Conservation (phyloP, 92 coral and sea anemone genomes). For the Umimayanthus kanabou region DNA sequence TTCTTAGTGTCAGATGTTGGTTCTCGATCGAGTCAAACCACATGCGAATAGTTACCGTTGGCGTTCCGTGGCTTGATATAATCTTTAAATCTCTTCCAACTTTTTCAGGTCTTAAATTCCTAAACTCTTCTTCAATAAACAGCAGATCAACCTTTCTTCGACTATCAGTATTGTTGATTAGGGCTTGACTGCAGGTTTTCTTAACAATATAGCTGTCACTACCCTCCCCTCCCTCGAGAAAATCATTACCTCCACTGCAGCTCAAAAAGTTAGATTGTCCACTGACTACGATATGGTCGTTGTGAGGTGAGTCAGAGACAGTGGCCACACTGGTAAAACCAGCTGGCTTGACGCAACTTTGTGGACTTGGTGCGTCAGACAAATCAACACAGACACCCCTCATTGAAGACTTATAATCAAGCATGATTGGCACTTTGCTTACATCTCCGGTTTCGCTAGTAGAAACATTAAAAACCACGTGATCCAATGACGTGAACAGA, state of each 20-base stretch:
- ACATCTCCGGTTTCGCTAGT: neutral
- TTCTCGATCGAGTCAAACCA: slow-evolving; percentile 40
- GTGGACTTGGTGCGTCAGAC: neutral
- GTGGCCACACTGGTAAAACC: slow-evolving; percentile 39
- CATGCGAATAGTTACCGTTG: too few relatives aligned
- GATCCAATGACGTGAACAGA: too few relatives aligned
- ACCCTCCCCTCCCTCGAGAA: slow-evolving; percentile 45
- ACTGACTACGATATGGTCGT: slow-evolving; percentile 43
- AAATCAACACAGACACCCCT: slow-evolving; percentile 47
- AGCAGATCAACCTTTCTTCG: too few relatives aligned
- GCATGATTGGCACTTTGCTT: slow-evolving; percentile 48
- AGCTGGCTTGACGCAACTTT: too few relatives aligned
- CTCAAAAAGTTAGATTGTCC: slow-evolving; percentile 56
- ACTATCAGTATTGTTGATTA: too few relatives aligned
- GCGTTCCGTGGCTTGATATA: too few relatives aligned
- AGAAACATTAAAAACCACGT: too few relatives aligned
- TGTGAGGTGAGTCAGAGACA: slow-evolving; percentile 42
- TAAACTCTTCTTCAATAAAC: too few relatives aligned
- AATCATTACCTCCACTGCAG: slow-evolving; percentile 52
- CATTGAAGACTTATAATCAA: slow-evolving; percentile 39
- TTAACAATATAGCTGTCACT: slow-evolving; percentile 61
- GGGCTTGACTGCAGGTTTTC: slow-evolving; percentile 29
- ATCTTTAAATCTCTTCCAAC: too few relatives aligned
- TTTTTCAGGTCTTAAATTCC: too few relatives aligned
- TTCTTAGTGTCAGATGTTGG: slow-evolving; percentile 52